Base-by-base conservation (phyloP, 1,140 invertebrate genomes). In the Drosophila parabipectinata region DNA sequence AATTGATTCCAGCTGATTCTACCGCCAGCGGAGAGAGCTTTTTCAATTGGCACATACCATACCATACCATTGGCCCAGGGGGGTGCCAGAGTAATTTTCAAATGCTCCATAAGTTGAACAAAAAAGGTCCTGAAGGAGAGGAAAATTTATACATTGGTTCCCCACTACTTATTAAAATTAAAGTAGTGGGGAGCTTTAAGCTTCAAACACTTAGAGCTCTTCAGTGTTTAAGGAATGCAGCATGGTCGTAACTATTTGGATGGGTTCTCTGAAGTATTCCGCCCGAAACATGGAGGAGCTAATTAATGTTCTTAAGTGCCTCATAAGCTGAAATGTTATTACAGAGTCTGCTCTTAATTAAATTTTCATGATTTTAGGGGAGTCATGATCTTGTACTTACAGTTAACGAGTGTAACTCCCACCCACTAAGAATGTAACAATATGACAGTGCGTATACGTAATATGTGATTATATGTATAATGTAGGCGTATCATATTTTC, bases 1-100 rank as follows among this genome's bases (percentile, higher is more conserved):
- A 87, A 87, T 87, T 87, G 71, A 88, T 87, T 78, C 15, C 56
- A 54, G 34, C 52, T 32, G 62, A 68, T 41, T 56, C 57, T 37
- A 47, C 47, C 37, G 9, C 41, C 39, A 64, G 48, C 61, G 58
- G 52, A 26, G 28, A 64, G 37, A 24, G 63, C 14, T 14, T 39
- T 44, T 77, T 74, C 60, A 72, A 76, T 75, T 61, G 53, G 30
- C 12, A 28, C 51, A 56, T 10, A 51, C n/a, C n/a, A n/a, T n/a
- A n/a, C n/a, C n/a, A n/a, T n/a, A n/a, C n/a, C 47, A 15, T 68
- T 78, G 18, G 24, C 18, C 48, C 37, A 39, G 4, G 26, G 47
- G 58, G 15, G 41, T 39, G 45, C 44, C 60, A 47, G 39, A 67
- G 77, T 21, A 51, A 14, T n/a, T 58, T 28, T 56, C 12, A 10